Percentiles rank a stretch among this genome's conserved stretches.
These are phyloP conservation scores for Tympanoctomys barrerae DNA, from an alignment of 2,797 vertebrate species.

Conservation along the genomic window DNA sequence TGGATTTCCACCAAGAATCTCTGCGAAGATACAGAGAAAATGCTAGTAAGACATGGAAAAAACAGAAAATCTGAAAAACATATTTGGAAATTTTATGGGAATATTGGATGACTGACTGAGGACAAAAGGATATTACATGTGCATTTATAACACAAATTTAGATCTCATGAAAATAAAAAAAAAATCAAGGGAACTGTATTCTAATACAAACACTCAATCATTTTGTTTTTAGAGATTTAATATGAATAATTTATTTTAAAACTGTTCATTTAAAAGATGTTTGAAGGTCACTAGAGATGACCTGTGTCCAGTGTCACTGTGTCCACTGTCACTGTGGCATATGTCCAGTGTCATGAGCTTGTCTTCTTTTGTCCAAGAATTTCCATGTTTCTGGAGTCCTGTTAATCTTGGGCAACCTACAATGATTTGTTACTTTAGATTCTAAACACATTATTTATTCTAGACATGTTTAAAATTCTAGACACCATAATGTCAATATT, in stretches of 20 bases:
- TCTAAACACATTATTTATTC: neutral
- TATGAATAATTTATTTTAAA: neutral
- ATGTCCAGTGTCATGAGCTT: neutral
- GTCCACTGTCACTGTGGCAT: too few relatives aligned
- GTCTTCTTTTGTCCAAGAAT: neutral
- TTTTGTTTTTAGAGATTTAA: neutral
- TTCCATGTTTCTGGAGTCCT: neutral
- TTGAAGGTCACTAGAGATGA: neutral
- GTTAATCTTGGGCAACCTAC: neutral
- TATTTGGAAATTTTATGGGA: neutral
- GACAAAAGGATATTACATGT: neutral
- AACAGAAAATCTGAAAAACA: neutral
- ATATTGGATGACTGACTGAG: neutral
- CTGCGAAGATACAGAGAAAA: neutral
- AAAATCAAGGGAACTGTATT: neutral
- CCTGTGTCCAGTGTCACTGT: too few relatives aligned
- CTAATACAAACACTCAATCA: neutral
- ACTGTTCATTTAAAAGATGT: neutral
- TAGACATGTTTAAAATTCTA: neutral
- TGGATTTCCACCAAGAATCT: neutral
- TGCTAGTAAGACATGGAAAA: neutral
- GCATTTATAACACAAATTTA: neutral
- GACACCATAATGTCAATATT: neutral
- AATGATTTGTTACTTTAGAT: neutral
- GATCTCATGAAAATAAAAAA: slow-evolving; percentile 20